phyloP scores from a whole-genome alignment of 2,888 invertebrate species.

The Scaptomyza caliginosa region DNA sequence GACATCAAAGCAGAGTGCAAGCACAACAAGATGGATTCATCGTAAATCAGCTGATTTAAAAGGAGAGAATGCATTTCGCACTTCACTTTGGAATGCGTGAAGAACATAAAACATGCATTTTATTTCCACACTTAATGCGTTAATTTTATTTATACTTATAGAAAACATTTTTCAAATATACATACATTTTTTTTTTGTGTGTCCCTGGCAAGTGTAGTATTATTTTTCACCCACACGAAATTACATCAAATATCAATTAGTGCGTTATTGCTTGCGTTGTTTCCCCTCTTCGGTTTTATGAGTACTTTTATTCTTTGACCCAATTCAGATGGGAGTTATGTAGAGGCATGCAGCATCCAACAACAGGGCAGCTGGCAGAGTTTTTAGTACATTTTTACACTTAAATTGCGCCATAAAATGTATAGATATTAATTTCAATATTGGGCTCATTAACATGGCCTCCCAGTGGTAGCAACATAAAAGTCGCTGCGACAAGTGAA shows the following conservation, averaged over 20 bases:
- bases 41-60: constrained; percentile 23
- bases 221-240: constrained; percentile 36
- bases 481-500: constrained; percentile 31
- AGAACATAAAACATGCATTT: constrained; percentile 21
- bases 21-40: neutral
- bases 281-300: constrained; percentile 27
- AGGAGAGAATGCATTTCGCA: neutral
- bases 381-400: constrained; percentile 63
- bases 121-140: constrained; percentile 23
- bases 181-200: too few species aligned
- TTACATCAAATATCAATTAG: constrained; percentile 77
- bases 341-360: constrained; percentile 8
- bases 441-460: constrained; percentile 70
- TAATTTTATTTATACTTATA: constrained; percentile 51
- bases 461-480: constrained; percentile 29
- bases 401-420: constrained; percentile 66
- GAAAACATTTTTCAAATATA: constrained; percentile 62
- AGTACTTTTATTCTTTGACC: constrained; percentile 65
- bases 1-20: neutral
- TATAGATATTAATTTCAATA: constrained; percentile 75
- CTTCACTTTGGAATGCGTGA: neutral
- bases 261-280: constrained; percentile 38
- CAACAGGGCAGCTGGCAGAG: constrained; percentile 49
- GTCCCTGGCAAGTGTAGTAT: constrained; percentile 33
- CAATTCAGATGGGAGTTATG: constrained; percentile 48